These are phyloP conservation scores for Corella eumyota DNA, from an alignment of 23 tunicate genomes.

Conservation along the genomic window DNA sequence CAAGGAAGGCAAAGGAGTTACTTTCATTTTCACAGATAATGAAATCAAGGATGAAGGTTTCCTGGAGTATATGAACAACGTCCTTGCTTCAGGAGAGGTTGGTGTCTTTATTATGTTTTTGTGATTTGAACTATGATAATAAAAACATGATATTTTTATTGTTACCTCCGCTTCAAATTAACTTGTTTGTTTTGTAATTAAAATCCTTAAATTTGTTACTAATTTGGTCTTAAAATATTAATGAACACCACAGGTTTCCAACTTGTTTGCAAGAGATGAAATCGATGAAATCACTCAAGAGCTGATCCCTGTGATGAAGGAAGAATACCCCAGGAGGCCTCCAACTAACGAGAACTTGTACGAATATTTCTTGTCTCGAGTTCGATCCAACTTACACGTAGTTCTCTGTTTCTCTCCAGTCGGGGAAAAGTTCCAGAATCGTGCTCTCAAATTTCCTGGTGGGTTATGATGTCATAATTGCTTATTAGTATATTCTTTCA, in stretches of 20 bases:
- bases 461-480: background rate
- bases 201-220: background rate
- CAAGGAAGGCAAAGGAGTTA: conserved; percentile 94
- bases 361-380: conserved; percentile 93
- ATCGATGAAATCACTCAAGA: conserved; percentile 95
- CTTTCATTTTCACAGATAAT: conserved; percentile 95
- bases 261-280: conserved; percentile 89
- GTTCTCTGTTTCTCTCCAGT: conserved; percentile 98
- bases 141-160: background rate
- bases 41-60: conserved; percentile 98
- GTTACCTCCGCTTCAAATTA: background rate
- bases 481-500: no score
- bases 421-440: conserved; percentile 91
- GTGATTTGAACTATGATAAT: background rate
- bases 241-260: conserved; percentile 56
- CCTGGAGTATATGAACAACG: conserved; percentile 98
- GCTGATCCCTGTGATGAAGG: conserved; percentile 85
- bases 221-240: background rate
- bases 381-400: conserved; percentile 88
- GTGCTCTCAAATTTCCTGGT: conserved; percentile 98
- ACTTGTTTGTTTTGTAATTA: no score
- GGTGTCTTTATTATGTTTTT: background rate
- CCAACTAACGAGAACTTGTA: conserved; percentile 97
- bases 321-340: conserved; percentile 81
- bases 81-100: conserved; percentile 96